Base-by-base conservation (phyloP, 2,113 vertebrate species). In the Saguinus midas region DNA sequence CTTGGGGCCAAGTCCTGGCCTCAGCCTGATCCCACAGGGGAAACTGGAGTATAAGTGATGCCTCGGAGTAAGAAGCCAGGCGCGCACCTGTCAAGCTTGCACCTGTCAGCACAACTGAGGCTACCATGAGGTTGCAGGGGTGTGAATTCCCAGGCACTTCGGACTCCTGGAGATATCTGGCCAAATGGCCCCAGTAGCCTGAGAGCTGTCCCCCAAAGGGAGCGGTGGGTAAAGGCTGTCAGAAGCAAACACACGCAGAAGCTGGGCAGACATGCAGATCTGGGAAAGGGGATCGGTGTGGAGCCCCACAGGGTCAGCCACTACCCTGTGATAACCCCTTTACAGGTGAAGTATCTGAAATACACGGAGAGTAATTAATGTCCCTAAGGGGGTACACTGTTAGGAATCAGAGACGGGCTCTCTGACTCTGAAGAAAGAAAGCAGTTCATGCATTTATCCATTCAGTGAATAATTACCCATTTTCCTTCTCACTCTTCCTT, bases 331-430 rank as follows among this genome's bases (percentile, higher is more conserved):
- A 16, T 5, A 13, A 14, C 3, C 18, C 76, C 35, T 25, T 20
- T 14, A 35, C 13, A 43, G 40, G 9, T 0, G 35, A 12, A 3
- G 6, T 5, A 2, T 11, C 35, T 13, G 57, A 76, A 32, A 61
- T 6, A 5, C 43, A 4, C 0, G 6, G 3, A 50, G 25, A 8
- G 18, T 10, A 11, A 40, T 4, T 13, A 14, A 27, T 1, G 25
- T 50, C 61, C 82, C 58, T 5, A 13, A 6, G 40, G 40, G 2
- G 13, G 50, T 52, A 50, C 35, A 3, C 82, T 12, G 1, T 14
- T 3, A 58, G 64, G 43, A 25, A 4, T 10, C 1, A 27, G 94
- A 29, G 17, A 52, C 7, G 21, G 14, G 40, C 50, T 58, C 61
- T 43, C 73, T 8, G 18, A 27, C 45, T 45, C 32, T 10, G 3